Evolutionary conservation across 2,888 invertebrate species (phyloP), one percentile per base, ranked within the genome.

Genomic region (Theodoxus fluviatilis): DNA sequence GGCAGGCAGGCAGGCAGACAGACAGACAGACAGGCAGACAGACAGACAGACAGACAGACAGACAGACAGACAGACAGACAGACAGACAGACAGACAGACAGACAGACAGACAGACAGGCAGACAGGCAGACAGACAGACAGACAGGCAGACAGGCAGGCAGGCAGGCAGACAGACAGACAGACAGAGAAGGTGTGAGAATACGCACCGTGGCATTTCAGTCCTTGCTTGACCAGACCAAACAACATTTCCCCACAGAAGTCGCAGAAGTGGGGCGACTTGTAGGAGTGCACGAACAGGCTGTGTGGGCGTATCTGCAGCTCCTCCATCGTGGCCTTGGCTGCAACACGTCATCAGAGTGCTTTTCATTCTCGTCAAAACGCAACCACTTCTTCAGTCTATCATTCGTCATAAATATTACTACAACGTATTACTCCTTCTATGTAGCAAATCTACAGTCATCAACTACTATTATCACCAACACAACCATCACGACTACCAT

Each of bases 171-270:
- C 31, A 49, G 31, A 65, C 37, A 6, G 2, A 47, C 25, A 31
- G 3, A 33, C 3, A 18, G 9, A 18, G 12, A 43, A 9, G 15
- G 43, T 12, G 12, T 12, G 15, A 43, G 12, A 43, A 15, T 3
- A 74, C 83, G 81, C 87, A 97, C 97, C 98, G 91, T 98, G 97
- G 89, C 99, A 99, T 89, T 99, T 98, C 80, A 99, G 92, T 75
- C 99, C 99, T 90, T 99, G 99, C 70, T 97, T 92, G 75, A 98
- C 97, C 77, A 99, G 91, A 3, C 99, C 99, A 89, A 98, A 98
- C 40, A 99, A 91, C 96, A 99, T 97, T 89, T 98, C 98, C 47
- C 98, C 98, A 89, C 99, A 99, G 90, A 97, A 98, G 91, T 99
- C 98, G 90, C 98, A 99, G 91, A 99, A 99, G 75, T 99, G 98